Base-by-base conservation (phyloP, 2,888 invertebrate genomes). In the Synergus umbraculus region DNA sequence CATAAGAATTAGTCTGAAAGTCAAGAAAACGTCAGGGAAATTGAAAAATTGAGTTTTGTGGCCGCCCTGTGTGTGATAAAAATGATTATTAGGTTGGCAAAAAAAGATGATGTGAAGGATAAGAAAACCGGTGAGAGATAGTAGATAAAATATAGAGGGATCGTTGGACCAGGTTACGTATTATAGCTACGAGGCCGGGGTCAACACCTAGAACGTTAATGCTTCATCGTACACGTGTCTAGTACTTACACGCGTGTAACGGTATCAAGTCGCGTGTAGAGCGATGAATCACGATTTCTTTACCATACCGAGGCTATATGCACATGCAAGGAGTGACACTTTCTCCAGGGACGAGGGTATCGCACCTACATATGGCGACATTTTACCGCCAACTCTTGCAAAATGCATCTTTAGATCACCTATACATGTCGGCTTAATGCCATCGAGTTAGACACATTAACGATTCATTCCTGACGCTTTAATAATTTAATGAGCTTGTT, bases 281-380 rank as follows among this genome's bases (percentile, higher is more conserved):
- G 85, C 83, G 87, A 84, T 89, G 90, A 90, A 89, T 90, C 89
- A 90, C 87, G 81, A 79, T 82, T 79, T 81, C 79, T 79, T 78
- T 84, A 81, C 82, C 46, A 76, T 66, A 43, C 44, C 63, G 76
- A 67, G 78, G 78, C 64, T 49, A 63, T 66, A 43, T 29, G 60
- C 64, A 77, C 44, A 73, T 73, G 65, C 76, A 63, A 66, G 64
- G 78, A 77, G 43, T 76, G 76, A 76, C 79, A 80, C 81, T 81
- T 80, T 82, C 81, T 78, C 78, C 76, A 54, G 43, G 44, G 43
- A 63, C n/a, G 29, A 63, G 10, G 41, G 18, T 66, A 66, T 66
- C 43, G 43, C 43, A 66, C 66, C 43, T 44, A 66, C 43, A 18
- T 66, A 18, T 66, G 43, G 43, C 12, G n/a, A 66, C 66, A 66